phyloP scores from a whole-genome alignment of 2,888 invertebrate genomes.

The Tanytarsus gracilentus region DNA sequence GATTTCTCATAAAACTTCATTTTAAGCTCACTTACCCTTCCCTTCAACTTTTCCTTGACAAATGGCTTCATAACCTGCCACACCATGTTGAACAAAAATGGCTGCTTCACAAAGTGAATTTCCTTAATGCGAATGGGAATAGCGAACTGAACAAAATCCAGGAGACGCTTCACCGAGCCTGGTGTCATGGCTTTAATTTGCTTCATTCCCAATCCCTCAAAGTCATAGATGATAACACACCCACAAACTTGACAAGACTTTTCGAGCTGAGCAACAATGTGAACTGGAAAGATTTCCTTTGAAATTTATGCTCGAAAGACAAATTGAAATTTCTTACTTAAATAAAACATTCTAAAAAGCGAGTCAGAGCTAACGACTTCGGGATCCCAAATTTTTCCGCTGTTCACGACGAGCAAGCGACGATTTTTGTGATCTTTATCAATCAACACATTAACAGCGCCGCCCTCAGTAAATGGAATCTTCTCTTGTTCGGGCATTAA shows the following conservation, averaged over 20 bases:
- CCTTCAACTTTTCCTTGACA: slow-evolving; percentile 54
- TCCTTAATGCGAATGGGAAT: slow-evolving; percentile 78
- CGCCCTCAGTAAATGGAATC: slow-evolving; percentile 57
- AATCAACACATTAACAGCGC: slow-evolving; percentile 67
- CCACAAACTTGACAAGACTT: slow-evolving; percentile 73
- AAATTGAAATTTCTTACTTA: slow-evolving; percentile 36
- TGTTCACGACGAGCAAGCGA: slow-evolving; percentile 62
- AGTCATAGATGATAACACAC: slow-evolving; percentile 75
- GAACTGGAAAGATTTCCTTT: slow-evolving; percentile 44
- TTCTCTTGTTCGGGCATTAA: slow-evolving; percentile 60
- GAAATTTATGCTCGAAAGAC: not conserved
- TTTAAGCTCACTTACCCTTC: slow-evolving; percentile 9
- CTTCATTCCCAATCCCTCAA: slow-evolving; percentile 64
- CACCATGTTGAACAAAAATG: slow-evolving; percentile 73
- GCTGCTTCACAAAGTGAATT: slow-evolving; percentile 78
- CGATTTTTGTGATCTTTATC: slow-evolving; percentile 67
- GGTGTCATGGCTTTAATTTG: slow-evolving; percentile 62
- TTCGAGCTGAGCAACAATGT: slow-evolving; percentile 66
- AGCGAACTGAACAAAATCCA: slow-evolving; percentile 77
- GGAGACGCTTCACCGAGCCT: slow-evolving; percentile 62
- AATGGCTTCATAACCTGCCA: slow-evolving; percentile 80
- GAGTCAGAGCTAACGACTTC: slow-evolving; percentile 63
- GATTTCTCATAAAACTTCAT: not conserved
- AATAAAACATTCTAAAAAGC: slow-evolving; percentile 67
- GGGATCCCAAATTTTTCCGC: slow-evolving; percentile 71